Percentiles rank a stretch among this genome's conserved stretches.
Conservation (phyloP, 2,888 invertebrate species). For the Antheraea assamensis region DNA sequence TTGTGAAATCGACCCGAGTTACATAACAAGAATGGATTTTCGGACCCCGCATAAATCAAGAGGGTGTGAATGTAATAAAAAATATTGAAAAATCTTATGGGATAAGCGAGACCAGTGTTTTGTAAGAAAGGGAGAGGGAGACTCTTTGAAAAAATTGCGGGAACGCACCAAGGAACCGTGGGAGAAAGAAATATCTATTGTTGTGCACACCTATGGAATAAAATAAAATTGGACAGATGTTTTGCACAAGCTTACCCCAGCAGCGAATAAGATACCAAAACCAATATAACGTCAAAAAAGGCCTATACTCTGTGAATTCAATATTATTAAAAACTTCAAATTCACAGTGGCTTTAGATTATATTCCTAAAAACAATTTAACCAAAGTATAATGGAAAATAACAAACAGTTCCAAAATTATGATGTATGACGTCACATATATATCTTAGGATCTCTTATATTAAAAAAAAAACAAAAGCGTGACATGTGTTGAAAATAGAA, state of each 20-base stretch:
- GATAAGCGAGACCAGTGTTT: conserved; percentile 52
- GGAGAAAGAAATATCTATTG: conserved; percentile 16
- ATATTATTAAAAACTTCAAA: too few species aligned
- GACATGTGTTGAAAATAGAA: too few species aligned
- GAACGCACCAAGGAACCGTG: conserved; percentile 26
- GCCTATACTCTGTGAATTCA: too few species aligned
- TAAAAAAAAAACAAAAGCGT: too few species aligned
- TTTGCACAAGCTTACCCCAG: background rate
- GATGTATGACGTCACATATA: too few species aligned
- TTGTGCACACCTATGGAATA: background rate
- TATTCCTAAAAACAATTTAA: too few species aligned
- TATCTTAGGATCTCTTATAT: too few species aligned
- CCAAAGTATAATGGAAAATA: too few species aligned
- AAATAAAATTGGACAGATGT: conserved; percentile 5
- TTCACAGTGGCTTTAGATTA: too few species aligned
- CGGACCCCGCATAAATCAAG: conserved; percentile 66
- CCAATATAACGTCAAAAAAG: background rate
- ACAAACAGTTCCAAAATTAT: too few species aligned
- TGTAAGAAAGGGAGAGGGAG: conserved; percentile 54
- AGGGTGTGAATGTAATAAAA: conserved; percentile 60
- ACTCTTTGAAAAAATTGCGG: conserved; percentile 31
- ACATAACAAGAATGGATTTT: conserved; percentile 55
- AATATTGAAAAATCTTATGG: background rate
- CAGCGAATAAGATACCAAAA: background rate
- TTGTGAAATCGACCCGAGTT: conserved; percentile 52